Conservation (phyloP, 2,797 vertebrate genomes). For the Emys orbicularis region DNA sequence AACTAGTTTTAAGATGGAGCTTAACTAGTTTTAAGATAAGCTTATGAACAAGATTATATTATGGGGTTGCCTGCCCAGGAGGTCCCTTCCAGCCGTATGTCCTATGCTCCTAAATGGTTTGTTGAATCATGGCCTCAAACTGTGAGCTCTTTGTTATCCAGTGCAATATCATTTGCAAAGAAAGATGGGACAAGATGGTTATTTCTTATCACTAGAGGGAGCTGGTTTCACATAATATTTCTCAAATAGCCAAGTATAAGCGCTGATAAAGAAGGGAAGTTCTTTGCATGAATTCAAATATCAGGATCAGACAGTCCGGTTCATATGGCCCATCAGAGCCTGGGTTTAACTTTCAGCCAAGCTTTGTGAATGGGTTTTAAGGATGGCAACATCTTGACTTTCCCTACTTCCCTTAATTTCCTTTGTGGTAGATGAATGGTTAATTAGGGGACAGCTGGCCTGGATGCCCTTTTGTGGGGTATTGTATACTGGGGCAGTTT, state of each 20-base stretch:
- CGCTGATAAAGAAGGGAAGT: background rate
- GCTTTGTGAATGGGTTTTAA: background rate
- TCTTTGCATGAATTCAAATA: background rate
- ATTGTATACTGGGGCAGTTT: too few species aligned
- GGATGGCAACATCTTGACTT: background rate
- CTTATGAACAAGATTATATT: background rate
- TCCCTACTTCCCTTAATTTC: accelerated
- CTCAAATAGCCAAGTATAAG: accelerated
- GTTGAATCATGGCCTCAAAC: accelerated
- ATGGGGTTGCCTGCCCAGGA: background rate
- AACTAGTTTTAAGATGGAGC: background rate
- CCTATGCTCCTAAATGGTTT: accelerated
- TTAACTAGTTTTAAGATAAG: background rate
- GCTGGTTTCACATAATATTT: conserved; percentile 45
- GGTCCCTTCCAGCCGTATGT: background rate
- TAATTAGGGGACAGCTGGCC: background rate
- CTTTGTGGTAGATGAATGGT: background rate
- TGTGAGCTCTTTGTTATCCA: accelerated
- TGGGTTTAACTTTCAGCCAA: background rate
- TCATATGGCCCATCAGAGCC: background rate
- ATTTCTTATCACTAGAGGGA: conserved; percentile 73
- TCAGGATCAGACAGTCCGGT: too few species aligned
- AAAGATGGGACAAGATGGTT: background rate
- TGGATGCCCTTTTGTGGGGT: accelerated
- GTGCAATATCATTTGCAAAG: accelerated